Evolutionary conservation across 2,113 vertebrate genomes (phyloP).

Genomic region (Campylorhamphus procurvoides): DNA sequence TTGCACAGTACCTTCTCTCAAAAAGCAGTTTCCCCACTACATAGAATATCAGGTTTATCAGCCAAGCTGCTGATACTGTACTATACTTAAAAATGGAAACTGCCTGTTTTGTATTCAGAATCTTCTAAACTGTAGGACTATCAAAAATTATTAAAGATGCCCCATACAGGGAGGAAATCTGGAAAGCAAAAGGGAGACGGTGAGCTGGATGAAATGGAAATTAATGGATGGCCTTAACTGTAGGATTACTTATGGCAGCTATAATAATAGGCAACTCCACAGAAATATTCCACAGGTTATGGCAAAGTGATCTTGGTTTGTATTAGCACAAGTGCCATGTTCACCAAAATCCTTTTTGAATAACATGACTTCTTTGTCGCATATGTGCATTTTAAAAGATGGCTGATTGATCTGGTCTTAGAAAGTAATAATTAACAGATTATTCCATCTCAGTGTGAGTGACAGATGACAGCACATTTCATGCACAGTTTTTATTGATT

Average conservation of each 20-base stretch:
- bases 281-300: neutral
- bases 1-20: neutral
- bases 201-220: neutral
- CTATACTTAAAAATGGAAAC: neutral
- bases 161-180: neutral
- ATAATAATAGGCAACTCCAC: neutral
- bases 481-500: constrained; percentile 1
- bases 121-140: neutral
- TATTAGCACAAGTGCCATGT: neutral
- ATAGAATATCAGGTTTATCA: neutral
- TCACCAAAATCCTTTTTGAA: neutral
- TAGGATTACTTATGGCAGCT: neutral
- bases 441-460: neutral
- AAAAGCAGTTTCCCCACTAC: neutral
- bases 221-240: neutral
- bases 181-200: neutral
- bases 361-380: neutral
- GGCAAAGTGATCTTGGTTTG: neutral
- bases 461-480: neutral
- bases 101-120: neutral
- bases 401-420: neutral
- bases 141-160: neutral
- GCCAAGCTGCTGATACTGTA: neutral
- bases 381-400: neutral
- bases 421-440: constrained; percentile 50